Evolutionary conservation across 2,797 vertebrate genomes (phyloP).

Genomic region (Otus scops): DNA sequence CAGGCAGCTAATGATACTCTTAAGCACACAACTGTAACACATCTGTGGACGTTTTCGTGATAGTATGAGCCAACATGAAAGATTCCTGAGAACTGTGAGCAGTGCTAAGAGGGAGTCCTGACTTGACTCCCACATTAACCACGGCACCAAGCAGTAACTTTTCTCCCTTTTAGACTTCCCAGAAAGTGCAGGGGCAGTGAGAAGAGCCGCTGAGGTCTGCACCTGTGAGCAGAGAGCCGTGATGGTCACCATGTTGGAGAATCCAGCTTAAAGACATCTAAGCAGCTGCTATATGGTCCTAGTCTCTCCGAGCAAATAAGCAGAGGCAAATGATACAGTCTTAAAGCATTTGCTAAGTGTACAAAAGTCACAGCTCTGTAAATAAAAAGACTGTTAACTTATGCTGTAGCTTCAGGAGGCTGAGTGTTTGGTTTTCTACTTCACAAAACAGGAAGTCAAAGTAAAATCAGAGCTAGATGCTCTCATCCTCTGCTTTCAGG

Average conservation of each 20-base stretch:
- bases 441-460: slow-evolving; percentile 27
- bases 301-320: slow-evolving; percentile 50
- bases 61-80: not conserved
- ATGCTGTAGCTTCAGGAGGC: not conserved
- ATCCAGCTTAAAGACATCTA: not conserved
- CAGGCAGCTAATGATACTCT: not conserved
- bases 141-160: not conserved
- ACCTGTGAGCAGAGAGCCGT: not conserved
- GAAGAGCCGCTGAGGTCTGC: not conserved
- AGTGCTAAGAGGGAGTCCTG: not conserved
- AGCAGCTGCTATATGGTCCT: not conserved
- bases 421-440: not conserved
- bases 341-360: slow-evolving; percentile 39
- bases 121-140: not conserved
- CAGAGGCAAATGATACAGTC: not conserved
- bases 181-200: not conserved
- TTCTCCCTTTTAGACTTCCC: not conserved
- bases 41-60: not conserved
- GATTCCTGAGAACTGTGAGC: not conserved
- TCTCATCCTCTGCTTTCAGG: not conserved
- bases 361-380: not conserved
- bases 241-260: not conserved
- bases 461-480: not conserved
- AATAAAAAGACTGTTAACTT: not conserved
- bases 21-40: not conserved